phyloP scores from a whole-genome alignment of 37 sponge, comb jelly and placozoan genomes.

The Ephydatia muelleri region DNA sequence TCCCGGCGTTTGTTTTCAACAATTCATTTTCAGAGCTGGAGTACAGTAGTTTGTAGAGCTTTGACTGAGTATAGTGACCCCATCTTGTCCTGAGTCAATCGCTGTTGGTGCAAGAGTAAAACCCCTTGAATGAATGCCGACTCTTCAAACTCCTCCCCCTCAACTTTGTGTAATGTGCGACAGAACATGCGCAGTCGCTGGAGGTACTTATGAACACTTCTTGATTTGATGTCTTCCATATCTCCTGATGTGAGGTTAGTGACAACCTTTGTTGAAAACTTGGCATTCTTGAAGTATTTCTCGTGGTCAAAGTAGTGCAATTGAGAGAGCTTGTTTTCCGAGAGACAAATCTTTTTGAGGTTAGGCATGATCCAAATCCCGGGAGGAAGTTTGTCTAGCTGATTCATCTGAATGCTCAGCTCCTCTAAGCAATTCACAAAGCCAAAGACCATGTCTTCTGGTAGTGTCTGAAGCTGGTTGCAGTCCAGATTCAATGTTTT shows the following conservation, averaged over 20 bases:
- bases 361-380: conserved; percentile 64
- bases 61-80: conserved; percentile 22
- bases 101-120: background rate
- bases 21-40: background rate
- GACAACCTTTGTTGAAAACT: conserved; percentile 9
- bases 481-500: conserved; percentile 36
- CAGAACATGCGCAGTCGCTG: conserved; percentile 22
- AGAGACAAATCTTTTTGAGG: conserved; percentile 48
- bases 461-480: conserved; percentile 54
- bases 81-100: conserved; percentile 8
- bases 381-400: conserved; percentile 57
- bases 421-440: conserved; percentile 35
- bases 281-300: conserved; percentile 25
- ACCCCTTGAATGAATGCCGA: background rate
- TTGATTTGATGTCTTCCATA: background rate
- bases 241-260: conserved; percentile 3
- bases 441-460: conserved; percentile 44
- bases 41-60: background rate
- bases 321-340: conserved; percentile 43
- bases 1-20: background rate
- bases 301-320: conserved; percentile 59
- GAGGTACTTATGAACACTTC: conserved; percentile 16
- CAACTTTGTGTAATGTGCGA: conserved; percentile 14
- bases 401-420: conserved; percentile 48
- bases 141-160: background rate